Conservation (phyloP, 2,113 vertebrate genomes). For the Malurus elegans region DNA sequence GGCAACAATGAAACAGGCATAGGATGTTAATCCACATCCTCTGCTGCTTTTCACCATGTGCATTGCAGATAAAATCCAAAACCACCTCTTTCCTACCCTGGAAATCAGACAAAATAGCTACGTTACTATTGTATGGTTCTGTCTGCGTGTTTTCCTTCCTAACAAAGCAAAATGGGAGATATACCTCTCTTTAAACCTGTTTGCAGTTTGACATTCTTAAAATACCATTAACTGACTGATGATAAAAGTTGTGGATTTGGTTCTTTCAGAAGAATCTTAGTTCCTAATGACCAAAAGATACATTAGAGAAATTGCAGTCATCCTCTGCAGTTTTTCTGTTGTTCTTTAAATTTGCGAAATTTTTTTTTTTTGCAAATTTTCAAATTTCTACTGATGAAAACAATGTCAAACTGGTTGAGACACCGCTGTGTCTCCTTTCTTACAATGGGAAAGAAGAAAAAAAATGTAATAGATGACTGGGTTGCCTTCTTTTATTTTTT, state of each 20-base stretch:
- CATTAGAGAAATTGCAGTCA: neutral
- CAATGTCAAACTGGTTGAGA: conserved; percentile 11
- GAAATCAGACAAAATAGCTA: neutral
- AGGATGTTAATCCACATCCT: neutral
- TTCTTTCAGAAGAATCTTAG: neutral
- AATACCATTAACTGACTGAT: neutral
- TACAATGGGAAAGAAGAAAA: neutral
- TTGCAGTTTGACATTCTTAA: neutral
- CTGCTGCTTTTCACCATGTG: neutral
- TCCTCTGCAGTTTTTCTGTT: neutral
- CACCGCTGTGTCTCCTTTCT: neutral
- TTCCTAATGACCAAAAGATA: neutral
- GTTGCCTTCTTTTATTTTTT: conserved; percentile 69
- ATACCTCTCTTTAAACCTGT: neutral
- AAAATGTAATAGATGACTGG: conserved; percentile 54
- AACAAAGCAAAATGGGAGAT: neutral
- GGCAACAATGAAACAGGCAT: neutral
- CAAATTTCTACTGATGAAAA: conserved; percentile 41
- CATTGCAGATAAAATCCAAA: neutral
- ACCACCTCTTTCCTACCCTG: neutral
- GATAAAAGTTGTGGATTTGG: neutral
- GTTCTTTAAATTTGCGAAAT: conserved; percentile 25
- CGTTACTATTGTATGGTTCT: neutral
- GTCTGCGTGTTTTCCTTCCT: neutral
- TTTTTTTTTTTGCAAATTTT: conserved; percentile 34